Evolutionary conservation across 2,797 vertebrate species (phyloP).

Genomic region (Periophthalmus magnuspinnatus): DNA sequence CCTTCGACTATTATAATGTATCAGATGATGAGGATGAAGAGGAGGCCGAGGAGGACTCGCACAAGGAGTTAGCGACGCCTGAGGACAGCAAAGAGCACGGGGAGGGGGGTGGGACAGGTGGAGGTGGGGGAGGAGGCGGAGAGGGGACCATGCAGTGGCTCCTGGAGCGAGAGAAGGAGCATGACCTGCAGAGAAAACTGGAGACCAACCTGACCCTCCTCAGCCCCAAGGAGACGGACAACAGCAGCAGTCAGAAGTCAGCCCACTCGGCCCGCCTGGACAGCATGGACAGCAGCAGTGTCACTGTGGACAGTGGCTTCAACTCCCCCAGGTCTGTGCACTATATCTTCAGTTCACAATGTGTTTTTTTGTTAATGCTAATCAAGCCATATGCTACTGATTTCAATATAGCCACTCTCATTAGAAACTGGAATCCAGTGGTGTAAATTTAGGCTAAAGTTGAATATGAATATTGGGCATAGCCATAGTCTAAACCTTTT

Average conservation of each 20-base stretch:
- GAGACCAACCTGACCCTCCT: slow-evolving; percentile 97
- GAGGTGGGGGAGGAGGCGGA: slow-evolving; percentile 83
- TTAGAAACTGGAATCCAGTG: neutral
- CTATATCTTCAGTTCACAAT: neutral
- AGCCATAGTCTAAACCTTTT: too few species aligned
- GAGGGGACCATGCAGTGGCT: slow-evolving; percentile 99
- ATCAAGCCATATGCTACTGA: neutral
- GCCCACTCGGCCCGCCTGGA: slow-evolving; percentile 96
- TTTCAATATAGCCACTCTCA: neutral
- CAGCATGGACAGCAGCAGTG: slow-evolving; percentile 99
- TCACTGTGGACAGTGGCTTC: slow-evolving; percentile 99
- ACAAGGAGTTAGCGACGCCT: slow-evolving; percentile 82
- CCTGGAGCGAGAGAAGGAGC: slow-evolving; percentile 94
- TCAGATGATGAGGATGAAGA: slow-evolving; percentile 97
- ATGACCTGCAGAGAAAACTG: slow-evolving; percentile 95
- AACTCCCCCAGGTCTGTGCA: slow-evolving; percentile 96
- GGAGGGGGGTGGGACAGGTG: slow-evolving; percentile 73
- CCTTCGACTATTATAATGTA: slow-evolving; percentile 99
- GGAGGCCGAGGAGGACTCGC: slow-evolving; percentile 88
- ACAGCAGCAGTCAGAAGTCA: slow-evolving; percentile 92
- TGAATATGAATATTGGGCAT: neutral
- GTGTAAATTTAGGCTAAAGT: too few species aligned
- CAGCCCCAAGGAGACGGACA: slow-evolving; percentile 94
- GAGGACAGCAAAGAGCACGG: slow-evolving; percentile 85
- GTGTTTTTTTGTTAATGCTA: neutral